Evolutionary conservation across 1,140 invertebrate species (phyloP).

Genomic region (Samia ricini): DNA sequence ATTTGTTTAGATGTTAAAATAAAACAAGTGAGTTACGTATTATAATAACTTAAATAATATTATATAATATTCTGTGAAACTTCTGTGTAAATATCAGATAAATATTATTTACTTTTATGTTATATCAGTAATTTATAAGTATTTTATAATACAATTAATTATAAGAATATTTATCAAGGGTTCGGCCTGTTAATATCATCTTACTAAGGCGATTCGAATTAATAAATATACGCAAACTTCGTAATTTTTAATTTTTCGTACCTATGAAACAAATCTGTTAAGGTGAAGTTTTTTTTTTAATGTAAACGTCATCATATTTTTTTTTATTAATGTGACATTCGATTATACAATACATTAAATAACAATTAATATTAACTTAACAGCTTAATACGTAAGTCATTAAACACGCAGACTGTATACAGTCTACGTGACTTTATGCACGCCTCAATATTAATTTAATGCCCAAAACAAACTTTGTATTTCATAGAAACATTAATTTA

Average conservation of each 20-base stretch:
- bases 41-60: neutral
- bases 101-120: too few species aligned
- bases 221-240: too few species aligned
- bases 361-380: constrained; percentile 2
- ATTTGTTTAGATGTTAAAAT: too few species aligned
- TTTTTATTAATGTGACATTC: neutral
- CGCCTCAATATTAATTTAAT: neutral
- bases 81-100: constrained; percentile 6
- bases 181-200: too few species aligned
- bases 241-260: too few species aligned
- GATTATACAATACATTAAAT: neutral
- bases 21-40: too few species aligned
- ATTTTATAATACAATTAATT: too few species aligned
- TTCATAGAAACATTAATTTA: constrained; percentile 31
- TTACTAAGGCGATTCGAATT: too few species aligned
- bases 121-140: too few species aligned
- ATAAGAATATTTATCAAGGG: too few species aligned
- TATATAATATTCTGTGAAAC: neutral
- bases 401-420: neutral
- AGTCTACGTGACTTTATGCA: constrained; percentile 32
- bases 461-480: constrained; percentile 35
- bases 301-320: neutral
- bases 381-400: neutral
- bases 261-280: too few species aligned
- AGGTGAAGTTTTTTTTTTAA: neutral